Conservation (phyloP, 2,797 vertebrate species). For the Myotis vivesi region DNA sequence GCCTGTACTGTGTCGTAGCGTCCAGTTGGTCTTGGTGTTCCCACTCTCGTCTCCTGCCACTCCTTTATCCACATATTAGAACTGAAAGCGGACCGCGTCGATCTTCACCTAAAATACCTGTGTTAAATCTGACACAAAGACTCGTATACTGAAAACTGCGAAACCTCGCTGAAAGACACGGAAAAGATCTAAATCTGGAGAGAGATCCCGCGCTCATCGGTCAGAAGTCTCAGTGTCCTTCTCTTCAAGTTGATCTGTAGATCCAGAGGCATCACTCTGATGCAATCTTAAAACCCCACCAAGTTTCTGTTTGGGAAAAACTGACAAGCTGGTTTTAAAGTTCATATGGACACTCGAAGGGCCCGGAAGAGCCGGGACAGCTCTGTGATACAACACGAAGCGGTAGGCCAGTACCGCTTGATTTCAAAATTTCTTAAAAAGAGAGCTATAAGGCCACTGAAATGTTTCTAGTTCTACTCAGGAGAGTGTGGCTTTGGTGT, state of each 20-base stretch:
- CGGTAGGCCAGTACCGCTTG: background rate
- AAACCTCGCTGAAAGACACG: background rate
- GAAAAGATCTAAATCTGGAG: background rate
- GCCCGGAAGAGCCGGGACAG: background rate
- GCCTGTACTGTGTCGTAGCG: rapidly evolving
- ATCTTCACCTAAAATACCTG: background rate
- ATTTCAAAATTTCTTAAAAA: background rate
- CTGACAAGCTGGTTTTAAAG: background rate
- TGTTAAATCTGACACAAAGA: background rate
- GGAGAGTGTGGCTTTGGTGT: background rate
- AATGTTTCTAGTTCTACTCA: background rate
- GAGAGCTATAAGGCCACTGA: too few species aligned
- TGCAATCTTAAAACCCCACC: background rate
- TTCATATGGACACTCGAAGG: background rate
- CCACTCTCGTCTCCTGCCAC: too few species aligned
- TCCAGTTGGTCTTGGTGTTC: background rate
- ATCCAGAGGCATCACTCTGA: background rate
- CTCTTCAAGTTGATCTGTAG: background rate
- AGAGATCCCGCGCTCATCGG: background rate
- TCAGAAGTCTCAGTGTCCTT: background rate
- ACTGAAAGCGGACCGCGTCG: background rate
- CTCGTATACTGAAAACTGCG: background rate
- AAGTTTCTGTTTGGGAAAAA: background rate
- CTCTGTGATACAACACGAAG: background rate
- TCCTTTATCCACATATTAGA: background rate